These are phyloP conservation scores for Sardina pilchardus DNA, from an alignment of 2,113 vertebrate genomes.

Conservation along the genomic window DNA sequence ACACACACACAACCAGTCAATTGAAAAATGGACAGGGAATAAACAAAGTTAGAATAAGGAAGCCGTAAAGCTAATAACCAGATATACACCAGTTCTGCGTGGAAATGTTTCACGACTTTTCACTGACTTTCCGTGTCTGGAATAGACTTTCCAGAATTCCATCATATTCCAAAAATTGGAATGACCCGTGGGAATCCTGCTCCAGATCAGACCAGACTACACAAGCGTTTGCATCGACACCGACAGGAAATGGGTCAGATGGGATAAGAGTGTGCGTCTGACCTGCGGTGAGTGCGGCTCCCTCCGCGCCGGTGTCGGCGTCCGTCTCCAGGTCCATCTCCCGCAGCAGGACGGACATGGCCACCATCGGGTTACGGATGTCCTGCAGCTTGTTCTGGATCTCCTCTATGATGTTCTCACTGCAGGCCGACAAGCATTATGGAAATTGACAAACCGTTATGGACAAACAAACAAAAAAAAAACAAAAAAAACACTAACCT, in stretches of 20 bases:
- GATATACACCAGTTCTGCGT: too few relatives aligned
- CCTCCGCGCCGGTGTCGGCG: conserved; percentile 72
- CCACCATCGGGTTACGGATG: conserved; percentile 78
- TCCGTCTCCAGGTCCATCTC: conserved; percentile 94
- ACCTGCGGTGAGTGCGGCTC: conserved; percentile 66
- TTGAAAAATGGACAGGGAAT: too few relatives aligned
- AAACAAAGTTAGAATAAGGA: too few relatives aligned
- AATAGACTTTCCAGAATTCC: too few relatives aligned
- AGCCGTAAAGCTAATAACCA: too few relatives aligned
- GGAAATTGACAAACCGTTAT: too few relatives aligned
- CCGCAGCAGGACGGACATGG: conserved; percentile 81
- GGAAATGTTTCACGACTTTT: too few relatives aligned
- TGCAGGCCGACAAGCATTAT: conserved; percentile 47
- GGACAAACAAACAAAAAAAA: neutral
- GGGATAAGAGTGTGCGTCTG: neutral
- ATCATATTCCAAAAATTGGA: too few relatives aligned
- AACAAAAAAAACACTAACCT: neutral
- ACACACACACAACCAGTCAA: too few relatives aligned
- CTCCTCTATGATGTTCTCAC: conserved; percentile 82
- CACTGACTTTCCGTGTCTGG: too few relatives aligned
- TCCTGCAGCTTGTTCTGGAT: conserved; percentile 91
- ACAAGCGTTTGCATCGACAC: neutral
- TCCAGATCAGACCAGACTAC: too few relatives aligned
- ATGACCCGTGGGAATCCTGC: too few relatives aligned
- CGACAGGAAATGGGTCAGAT: neutral